phyloP scores from a whole-genome alignment of 2,797 vertebrate genomes.

The Anas acuta region DNA sequence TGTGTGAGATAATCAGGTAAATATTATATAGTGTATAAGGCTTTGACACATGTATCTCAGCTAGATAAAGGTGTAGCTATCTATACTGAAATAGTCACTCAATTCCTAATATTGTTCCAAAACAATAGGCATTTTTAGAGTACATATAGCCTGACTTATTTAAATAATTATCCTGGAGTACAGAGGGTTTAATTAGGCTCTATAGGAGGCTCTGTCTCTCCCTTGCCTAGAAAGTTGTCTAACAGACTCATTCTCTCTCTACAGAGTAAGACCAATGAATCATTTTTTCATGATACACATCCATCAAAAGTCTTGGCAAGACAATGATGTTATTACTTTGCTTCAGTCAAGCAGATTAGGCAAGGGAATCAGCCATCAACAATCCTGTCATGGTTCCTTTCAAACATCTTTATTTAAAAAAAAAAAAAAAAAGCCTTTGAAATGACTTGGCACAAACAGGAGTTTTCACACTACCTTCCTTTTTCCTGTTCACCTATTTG shows the following conservation, averaged over 20 bases:
- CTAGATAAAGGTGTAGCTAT: background rate
- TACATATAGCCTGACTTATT: background rate
- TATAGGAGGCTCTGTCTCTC: background rate
- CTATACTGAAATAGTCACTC: background rate
- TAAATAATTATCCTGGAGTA: background rate
- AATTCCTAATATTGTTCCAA: background rate
- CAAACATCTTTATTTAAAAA: background rate
- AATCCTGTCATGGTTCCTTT: background rate
- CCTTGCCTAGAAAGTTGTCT: background rate
- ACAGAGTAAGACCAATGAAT: background rate
- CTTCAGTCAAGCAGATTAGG: background rate
- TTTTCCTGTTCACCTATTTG: background rate
- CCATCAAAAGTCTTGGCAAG: slow-evolving; percentile 10
- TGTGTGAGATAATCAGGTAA: background rate
- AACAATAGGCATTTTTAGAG: background rate
- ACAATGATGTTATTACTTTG: background rate
- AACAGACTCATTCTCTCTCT: background rate
- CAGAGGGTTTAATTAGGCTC: background rate
- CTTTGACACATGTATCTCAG: background rate
- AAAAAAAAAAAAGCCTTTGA: background rate
- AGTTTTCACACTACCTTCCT: background rate
- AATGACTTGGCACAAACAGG: background rate
- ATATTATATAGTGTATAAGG: background rate
- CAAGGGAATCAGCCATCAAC: background rate
- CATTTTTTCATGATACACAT: background rate